Evolutionary conservation across 1,140 invertebrate genomes (phyloP), one percentile per base, ranked within the genome.

Genomic region (Meloidogyne chitwoodi): DNA sequence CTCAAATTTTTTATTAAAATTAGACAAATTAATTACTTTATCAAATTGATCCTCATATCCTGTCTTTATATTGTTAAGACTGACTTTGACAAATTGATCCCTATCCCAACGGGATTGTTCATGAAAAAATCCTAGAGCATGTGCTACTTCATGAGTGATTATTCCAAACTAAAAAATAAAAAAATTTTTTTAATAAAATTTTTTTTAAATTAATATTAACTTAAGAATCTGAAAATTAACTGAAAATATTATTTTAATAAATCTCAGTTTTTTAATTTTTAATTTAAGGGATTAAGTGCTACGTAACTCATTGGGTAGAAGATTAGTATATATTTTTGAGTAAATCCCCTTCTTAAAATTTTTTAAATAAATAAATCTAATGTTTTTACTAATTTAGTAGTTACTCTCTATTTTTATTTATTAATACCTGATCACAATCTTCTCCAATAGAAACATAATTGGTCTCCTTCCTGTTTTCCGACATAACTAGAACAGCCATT

Each of bases 111-210:
- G 11, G 14, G 27, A 41, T 41, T 77, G 76, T 26, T 31, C 76
- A 56, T 77, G 76, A 76, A 61, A 79, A 16, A 77, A 77, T 16
- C 76, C 76, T 11, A 77, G 34, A 6, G 76, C 76, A 65, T 77
- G 76, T 24, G 77, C 76, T 19, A 77, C 44, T 79, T 77, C 76
- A 27, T 77, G 76, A 3, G 76, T 68, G 5, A 68, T 72, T 19
- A 74, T 44, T 22, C 31, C 75, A 66, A 76, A 78, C 75, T 78
- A 22, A 77, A 68, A 6, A 19, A 19, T 4, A 29, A 16, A n/a
- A 29, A 24, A 26, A n/a, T 19, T n/a, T 76, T 34, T 41, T 19
- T n/a, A 78, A 61, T 11, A 11, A 76, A 38, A 34, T 41, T n/a
- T n/a, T n/a, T n/a, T n/a, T n/a, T 38, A 38, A 38, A 38, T 38